A percentile compares a stretch with the other conserved stretches of the same genome.
Conservation (phyloP, 2,113 vertebrate species). For the Odocoileus virginianus region DNA sequence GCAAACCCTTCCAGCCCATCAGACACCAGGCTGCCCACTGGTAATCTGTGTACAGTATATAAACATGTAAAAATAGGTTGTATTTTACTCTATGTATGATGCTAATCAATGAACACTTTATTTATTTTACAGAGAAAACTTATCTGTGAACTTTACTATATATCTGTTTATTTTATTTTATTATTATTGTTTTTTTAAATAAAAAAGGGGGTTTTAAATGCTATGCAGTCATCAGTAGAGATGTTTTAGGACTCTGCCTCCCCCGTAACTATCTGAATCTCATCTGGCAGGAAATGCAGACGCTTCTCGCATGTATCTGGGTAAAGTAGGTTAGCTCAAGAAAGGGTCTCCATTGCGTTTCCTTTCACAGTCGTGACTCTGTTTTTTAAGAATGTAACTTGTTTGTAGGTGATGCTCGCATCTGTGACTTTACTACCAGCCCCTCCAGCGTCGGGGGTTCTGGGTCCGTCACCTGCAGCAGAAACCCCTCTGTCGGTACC, state of each 20-base stretch:
- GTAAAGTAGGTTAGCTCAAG: constrained; percentile 76
- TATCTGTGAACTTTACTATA: constrained; percentile 85
- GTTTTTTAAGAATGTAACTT: constrained; percentile 66
- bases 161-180: constrained; percentile 83
- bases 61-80: constrained; percentile 86
- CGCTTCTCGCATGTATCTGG: constrained; percentile 73
- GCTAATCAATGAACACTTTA: constrained; percentile 85
- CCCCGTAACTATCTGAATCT: constrained; percentile 51
- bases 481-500: neutral
- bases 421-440: constrained; percentile 63
- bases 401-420: constrained; percentile 68
- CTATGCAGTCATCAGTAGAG: constrained; percentile 77
- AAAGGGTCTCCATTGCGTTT: constrained; percentile 59
- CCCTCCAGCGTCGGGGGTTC: constrained; percentile 16
- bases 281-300: constrained; percentile 66
- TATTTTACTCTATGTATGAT: constrained; percentile 87
- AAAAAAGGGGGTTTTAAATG: constrained; percentile 76
- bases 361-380: constrained; percentile 65
- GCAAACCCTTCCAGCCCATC: constrained; percentile 74
- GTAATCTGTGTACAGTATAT: constrained; percentile 80
- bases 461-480: constrained; percentile 29
- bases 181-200: constrained; percentile 63
- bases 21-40: constrained; percentile 72
- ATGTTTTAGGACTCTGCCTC: constrained; percentile 54
- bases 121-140: constrained; percentile 86